Conservation (phyloP, 2,797 vertebrate genomes). For the Ambastaia sidthimunki region DNA sequence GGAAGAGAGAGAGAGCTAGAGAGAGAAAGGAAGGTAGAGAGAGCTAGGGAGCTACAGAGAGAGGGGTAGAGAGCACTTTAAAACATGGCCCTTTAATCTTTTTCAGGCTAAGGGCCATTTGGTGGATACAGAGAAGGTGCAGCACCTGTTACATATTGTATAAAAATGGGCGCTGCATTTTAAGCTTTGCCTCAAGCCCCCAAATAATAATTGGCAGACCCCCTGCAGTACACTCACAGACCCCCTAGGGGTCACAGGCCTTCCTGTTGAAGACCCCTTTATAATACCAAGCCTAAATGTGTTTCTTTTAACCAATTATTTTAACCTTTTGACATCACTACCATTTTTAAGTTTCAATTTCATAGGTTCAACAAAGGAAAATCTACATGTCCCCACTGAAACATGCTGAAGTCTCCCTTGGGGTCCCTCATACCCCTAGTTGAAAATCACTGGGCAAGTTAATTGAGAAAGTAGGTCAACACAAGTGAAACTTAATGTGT, state of each 20-base stretch:
- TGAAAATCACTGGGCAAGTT: no score
- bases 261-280: neutral
- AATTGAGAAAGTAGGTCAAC: no score
- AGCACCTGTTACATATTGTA: conserved; percentile 8
- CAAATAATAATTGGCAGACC: neutral
- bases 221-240: neutral
- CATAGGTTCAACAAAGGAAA: neutral
- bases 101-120: neutral
- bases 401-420: neutral
- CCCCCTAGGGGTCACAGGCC: neutral
- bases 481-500: no score
- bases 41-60: no score
- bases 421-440: no score
- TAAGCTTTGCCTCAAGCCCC: neutral
- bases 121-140: neutral
- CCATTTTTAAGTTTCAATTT: neutral
- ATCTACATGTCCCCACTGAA: neutral
- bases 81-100: conserved; percentile 5
- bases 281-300: neutral
- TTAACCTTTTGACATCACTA: neutral
- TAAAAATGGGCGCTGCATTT: neutral
- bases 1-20: no score
- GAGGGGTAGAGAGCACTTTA: neutral
- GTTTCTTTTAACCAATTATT: neutral
- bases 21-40: no score